phyloP scores from a whole-genome alignment of 2,113 vertebrate genomes.

The Alectura lathami region DNA sequence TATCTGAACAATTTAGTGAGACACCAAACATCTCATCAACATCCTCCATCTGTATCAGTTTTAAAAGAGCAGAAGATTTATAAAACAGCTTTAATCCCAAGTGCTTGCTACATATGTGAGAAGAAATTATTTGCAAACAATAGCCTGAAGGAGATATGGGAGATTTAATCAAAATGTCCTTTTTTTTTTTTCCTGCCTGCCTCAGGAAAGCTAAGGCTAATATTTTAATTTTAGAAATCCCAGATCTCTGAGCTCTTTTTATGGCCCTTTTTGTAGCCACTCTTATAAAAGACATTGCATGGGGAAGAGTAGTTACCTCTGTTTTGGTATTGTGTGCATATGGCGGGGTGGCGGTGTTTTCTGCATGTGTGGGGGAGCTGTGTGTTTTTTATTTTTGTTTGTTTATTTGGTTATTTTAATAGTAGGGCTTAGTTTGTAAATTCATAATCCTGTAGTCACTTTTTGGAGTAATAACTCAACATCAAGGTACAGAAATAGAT shows the following conservation, averaged over 20 bases:
- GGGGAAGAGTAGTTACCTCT: background rate
- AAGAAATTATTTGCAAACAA: slow-evolving; percentile 42
- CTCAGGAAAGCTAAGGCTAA: background rate
- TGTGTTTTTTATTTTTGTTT: background rate
- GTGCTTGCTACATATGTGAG: background rate
- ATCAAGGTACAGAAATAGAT: background rate
- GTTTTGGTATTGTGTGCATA: too few relatives aligned
- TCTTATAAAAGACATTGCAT: background rate
- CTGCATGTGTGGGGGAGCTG: background rate
- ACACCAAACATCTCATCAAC: slow-evolving; percentile 40
- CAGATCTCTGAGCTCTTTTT: background rate
- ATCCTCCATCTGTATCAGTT: background rate
- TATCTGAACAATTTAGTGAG: slow-evolving; percentile 39
- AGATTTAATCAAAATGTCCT: background rate
- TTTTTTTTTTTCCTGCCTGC: background rate
- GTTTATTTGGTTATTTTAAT: background rate
- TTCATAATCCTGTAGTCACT: background rate
- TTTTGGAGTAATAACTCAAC: background rate
- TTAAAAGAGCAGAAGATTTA: slow-evolving; percentile 26
- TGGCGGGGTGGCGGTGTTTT: too few relatives aligned
- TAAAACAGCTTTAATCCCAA: background rate
- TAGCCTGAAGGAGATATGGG: background rate
- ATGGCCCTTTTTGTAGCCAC: background rate
- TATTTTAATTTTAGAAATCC: background rate
- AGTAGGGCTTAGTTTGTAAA: background rate